Conservation (phyloP, 2,888 invertebrate genomes). For the Spodoptera exigua region DNA sequence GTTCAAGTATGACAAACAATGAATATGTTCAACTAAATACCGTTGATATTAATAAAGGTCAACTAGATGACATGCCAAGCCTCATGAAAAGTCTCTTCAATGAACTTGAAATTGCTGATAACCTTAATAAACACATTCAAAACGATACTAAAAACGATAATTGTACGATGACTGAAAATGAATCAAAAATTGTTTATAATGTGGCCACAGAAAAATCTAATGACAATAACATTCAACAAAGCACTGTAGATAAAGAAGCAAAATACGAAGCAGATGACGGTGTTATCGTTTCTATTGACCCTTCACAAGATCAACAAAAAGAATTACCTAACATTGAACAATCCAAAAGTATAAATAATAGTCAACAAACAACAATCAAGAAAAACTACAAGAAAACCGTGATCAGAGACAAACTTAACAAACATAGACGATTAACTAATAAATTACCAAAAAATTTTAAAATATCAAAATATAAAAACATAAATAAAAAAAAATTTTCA, state of each 20-base stretch:
- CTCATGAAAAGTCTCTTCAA: constrained; percentile 69
- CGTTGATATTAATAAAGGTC: constrained; percentile 21
- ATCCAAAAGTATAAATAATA: constrained; percentile 14
- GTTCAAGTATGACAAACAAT: constrained; percentile 41
- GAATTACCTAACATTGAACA: constrained; percentile 30
- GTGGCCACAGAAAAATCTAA: constrained; percentile 1
- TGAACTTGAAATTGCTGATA: constrained; percentile 55
- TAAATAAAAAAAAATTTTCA: constrained; percentile 61
- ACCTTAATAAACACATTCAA: constrained; percentile 51
- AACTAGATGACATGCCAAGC: constrained; percentile 63
- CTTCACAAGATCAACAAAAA: constrained; percentile 46
- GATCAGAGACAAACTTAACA: constrained; percentile 35
- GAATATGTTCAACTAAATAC: constrained; percentile 24
- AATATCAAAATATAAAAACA: constrained; percentile 41
- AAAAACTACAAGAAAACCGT: constrained; percentile 5
- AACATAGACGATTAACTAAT: constrained; percentile 15
- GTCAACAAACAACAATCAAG: constrained; percentile 16
- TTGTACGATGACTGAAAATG: constrained; percentile 64
- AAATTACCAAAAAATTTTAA: constrained; percentile 21
- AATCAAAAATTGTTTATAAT: constrained; percentile 19
- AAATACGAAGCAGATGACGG: constrained; percentile 45
- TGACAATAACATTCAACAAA: constrained; percentile 1
- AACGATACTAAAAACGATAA: constrained; percentile 49
- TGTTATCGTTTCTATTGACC: constrained; percentile 50
- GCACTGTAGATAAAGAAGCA: too few relatives aligned